phyloP scores from a whole-genome alignment of 2,113 vertebrate genomes.

The Sinocyclocheilus anshuiensis region DNA sequence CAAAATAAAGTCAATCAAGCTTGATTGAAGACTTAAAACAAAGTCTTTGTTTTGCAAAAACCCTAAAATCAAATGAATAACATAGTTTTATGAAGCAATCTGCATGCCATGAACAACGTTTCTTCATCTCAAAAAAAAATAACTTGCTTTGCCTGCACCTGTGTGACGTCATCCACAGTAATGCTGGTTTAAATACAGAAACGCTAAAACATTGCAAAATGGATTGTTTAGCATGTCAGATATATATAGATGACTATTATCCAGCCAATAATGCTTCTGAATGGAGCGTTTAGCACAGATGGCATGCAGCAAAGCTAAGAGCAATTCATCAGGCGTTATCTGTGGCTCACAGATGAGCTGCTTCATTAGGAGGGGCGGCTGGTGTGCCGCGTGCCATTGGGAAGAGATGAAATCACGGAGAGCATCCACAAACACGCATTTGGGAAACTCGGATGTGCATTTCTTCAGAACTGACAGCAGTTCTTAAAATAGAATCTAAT shows the following conservation, averaged over 20 bases:
- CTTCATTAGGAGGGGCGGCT: constrained; percentile 31
- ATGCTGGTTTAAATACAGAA: not conserved
- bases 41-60: not conserved
- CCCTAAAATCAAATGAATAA: not conserved
- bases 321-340: constrained; percentile 43
- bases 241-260: constrained; percentile 27
- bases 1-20: not conserved
- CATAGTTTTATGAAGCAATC: not conserved
- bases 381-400: constrained; percentile 16
- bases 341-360: constrained; percentile 32
- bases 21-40: not conserved
- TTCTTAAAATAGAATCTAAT: constrained; percentile 38
- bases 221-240: not conserved
- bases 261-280: not conserved
- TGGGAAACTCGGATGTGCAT: constrained; percentile 16
- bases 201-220: not conserved
- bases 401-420: constrained; percentile 20
- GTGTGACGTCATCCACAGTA: not conserved
- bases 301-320: constrained; percentile 27
- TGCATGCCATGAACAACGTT: not conserved
- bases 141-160: not conserved
- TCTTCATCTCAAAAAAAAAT: constrained; percentile 23
- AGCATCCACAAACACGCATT: constrained; percentile 2
- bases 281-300: constrained; percentile 24
- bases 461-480: not conserved